Percentiles rank a stretch among this genome's conserved stretches.
Conservation (phyloP, 2,113 vertebrate species). For the Circaetus gallicus region DNA sequence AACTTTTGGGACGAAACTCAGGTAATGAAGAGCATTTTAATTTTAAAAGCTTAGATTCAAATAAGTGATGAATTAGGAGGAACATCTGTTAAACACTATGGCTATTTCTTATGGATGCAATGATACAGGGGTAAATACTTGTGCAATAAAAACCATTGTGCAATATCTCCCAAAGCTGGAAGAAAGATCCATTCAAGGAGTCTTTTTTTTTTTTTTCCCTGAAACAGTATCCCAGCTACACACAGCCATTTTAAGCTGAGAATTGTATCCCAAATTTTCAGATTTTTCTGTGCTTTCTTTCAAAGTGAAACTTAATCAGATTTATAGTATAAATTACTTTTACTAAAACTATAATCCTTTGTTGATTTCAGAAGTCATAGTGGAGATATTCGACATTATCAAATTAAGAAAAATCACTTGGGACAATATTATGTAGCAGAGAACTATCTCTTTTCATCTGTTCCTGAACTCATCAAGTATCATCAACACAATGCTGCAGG, state of each 20-base stretch:
- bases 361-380: conserved; percentile 51
- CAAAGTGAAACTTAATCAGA: not conserved
- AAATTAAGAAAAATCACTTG: conserved; percentile 77
- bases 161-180: not conserved
- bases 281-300: not conserved
- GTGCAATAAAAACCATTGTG: not conserved
- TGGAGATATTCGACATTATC: conserved; percentile 81
- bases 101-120: not conserved
- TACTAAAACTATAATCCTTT: not conserved
- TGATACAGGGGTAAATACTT: not conserved
- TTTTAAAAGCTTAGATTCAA: not conserved
- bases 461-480: conserved; percentile 83
- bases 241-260: not conserved
- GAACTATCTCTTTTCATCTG: conserved; percentile 77
- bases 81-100: not conserved
- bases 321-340: not conserved
- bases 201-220: too few species aligned
- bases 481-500: conserved; percentile 88
- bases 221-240: not conserved
- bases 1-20: not conserved
- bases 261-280: not conserved
- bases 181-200: not conserved
- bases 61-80: not conserved
- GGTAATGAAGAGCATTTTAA: not conserved
- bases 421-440: conserved; percentile 83